Conservation (phyloP, 2,888 invertebrate species). For the Zonitis immaculata region DNA sequence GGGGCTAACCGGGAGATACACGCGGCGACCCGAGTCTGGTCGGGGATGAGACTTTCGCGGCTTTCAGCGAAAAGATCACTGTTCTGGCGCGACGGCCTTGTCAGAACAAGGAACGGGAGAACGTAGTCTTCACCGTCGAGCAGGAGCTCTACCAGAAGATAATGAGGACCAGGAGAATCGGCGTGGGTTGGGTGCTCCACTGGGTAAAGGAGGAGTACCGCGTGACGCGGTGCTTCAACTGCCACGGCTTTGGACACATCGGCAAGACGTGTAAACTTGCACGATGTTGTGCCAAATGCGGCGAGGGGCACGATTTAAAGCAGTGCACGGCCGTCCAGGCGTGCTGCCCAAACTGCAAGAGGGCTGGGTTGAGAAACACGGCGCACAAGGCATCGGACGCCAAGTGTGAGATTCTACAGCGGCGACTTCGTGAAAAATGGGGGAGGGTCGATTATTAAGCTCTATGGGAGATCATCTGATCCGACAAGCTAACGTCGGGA, state of each 20-base stretch:
- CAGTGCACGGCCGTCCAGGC: background rate
- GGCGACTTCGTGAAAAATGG: background rate
- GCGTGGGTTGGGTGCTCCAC: background rate
- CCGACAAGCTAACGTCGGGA: conserved; percentile 8
- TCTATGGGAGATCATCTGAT: background rate
- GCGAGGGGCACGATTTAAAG: background rate
- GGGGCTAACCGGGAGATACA: too few relatives aligned
- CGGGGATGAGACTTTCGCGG: background rate
- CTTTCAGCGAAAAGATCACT: background rate
- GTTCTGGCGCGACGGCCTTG: background rate
- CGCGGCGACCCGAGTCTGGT: background rate
- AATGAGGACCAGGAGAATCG: background rate
- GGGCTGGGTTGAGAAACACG: background rate
- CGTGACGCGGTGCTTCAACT: conserved; percentile 4
- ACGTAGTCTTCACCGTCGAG: conserved; percentile 1
- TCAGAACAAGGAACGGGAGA: background rate
- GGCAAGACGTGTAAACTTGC: background rate
- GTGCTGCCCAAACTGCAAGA: conserved; percentile 1
- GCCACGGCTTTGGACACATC: conserved; percentile 3
- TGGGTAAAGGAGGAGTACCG: background rate
- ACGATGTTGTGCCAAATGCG: background rate
- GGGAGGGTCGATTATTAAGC: background rate
- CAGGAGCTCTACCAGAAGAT: background rate
- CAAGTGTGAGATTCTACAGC: background rate
- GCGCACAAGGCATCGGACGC: background rate